Conservation (phyloP, 2,797 vertebrate genomes). For the Cygnus olor region DNA sequence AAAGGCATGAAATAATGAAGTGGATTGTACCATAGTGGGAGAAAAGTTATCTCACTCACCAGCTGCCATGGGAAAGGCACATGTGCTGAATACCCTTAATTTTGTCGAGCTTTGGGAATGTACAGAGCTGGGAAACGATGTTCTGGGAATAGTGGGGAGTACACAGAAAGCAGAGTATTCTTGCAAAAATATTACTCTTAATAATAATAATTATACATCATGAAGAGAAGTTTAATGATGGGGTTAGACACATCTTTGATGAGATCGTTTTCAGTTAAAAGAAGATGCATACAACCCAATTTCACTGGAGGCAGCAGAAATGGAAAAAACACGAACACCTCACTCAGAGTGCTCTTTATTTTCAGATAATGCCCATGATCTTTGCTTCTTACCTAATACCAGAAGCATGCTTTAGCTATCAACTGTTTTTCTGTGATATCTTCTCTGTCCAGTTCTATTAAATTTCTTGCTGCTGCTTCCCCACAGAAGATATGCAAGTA, state of each 20-base stretch:
- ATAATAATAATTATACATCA: not conserved
- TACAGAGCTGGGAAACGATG: not conserved
- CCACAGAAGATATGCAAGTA: not conserved
- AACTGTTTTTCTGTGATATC: not conserved
- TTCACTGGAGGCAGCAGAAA: not conserved
- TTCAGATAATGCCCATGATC: not conserved
- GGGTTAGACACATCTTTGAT: not conserved
- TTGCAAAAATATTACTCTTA: not conserved
- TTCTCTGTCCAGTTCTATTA: not conserved
- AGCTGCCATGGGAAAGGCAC: not conserved
- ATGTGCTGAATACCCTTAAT: not conserved
- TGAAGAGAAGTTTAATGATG: not conserved
- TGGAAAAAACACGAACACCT: not conserved
- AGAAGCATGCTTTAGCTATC: not conserved
- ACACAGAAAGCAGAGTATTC: not conserved
- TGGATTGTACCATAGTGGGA: not conserved
- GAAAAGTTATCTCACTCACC: not conserved
- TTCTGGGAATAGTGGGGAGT: not conserved
- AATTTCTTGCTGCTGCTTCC: not conserved
- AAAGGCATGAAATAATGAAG: constrained; percentile 12
- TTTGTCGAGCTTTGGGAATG: not conserved
- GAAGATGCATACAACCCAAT: not conserved
- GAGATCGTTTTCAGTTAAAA: not conserved
- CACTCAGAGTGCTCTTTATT: not conserved
- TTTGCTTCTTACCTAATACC: not conserved